A percentile compares a stretch with the other conserved stretches of the same genome.
Evolutionary conservation across 2,888 invertebrate genomes (phyloP).

Genomic region (Sesia apiformis): DNA sequence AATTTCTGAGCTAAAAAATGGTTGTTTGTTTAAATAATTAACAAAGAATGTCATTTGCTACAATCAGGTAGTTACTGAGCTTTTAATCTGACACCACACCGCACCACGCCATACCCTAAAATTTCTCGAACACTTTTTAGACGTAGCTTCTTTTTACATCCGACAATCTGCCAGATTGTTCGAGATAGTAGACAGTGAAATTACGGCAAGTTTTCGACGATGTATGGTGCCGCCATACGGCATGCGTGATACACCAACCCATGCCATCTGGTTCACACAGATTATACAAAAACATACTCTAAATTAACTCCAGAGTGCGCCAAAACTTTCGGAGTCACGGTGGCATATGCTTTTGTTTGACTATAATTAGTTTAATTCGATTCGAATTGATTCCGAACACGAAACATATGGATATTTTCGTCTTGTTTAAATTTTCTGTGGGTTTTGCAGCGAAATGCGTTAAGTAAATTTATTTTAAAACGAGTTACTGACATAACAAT

Average conservation of each 20-base stretch:
- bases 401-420: neutral
- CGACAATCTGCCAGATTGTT: constrained; percentile 32
- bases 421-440: neutral
- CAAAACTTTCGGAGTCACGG: constrained; percentile 38
- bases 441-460: neutral
- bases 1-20: neutral
- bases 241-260: constrained; percentile 17
- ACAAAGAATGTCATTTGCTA: constrained; percentile 7
- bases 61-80: neutral
- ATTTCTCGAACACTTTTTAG: neutral
- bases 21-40: constrained; percentile 11
- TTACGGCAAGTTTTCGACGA: constrained; percentile 27
- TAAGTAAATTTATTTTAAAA: too few relatives aligned
- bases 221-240: constrained; percentile 45
- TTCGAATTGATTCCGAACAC: constrained; percentile 10
- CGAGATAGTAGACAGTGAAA: constrained; percentile 51
- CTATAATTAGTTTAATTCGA: constrained; percentile 42
- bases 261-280: constrained; percentile 45
- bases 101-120: neutral
- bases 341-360: constrained; percentile 56
- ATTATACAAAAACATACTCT: constrained; percentile 38
- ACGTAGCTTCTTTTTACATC: constrained; percentile 9
- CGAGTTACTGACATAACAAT: too few relatives aligned
- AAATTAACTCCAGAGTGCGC: constrained; percentile 35
- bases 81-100: too few relatives aligned